A percentile compares a stretch with the other conserved stretches of the same genome.
Conservation (phyloP, 2,797 vertebrate species). For the Phrynocephalus forsythii region DNA sequence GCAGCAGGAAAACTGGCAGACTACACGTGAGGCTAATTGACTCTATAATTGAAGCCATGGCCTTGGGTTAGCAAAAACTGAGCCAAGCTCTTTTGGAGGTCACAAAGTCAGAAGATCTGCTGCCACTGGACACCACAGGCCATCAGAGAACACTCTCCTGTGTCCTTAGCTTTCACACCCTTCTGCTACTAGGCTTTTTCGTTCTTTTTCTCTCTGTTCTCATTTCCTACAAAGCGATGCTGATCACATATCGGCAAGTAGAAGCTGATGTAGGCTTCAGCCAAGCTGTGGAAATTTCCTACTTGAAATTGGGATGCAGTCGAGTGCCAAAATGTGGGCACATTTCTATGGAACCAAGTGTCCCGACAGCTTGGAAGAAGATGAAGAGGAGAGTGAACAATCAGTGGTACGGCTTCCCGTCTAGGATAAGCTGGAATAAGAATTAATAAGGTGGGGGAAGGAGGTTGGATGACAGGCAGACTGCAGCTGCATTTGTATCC, state of each 20-base stretch:
- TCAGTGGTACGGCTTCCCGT: neutral
- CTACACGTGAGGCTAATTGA: too few species aligned
- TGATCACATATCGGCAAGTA: neutral
- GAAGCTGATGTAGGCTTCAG: neutral
- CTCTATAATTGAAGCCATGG: too few species aligned
- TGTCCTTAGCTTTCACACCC: too few species aligned
- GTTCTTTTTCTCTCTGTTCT: neutral
- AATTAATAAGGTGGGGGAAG: neutral
- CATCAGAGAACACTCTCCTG: too few species aligned
- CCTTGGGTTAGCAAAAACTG: too few species aligned
- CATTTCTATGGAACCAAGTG: neutral
- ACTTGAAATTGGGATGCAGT: neutral
- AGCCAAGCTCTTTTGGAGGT: too few species aligned
- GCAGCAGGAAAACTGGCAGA: too few species aligned
- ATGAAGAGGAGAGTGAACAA: neutral
- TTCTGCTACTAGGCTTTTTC: neutral
- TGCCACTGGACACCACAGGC: too few species aligned
- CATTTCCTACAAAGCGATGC: neutral
- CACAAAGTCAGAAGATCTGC: too few species aligned
- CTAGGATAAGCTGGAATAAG: neutral
- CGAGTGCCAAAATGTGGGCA: neutral
- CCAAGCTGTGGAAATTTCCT: constrained; percentile 28
- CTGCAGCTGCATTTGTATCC: neutral
- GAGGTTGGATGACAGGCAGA: constrained; percentile 9
- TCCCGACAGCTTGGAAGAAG: constrained; percentile 5